A percentile compares a stretch with the other conserved stretches of the same genome.
Conservation (phyloP, 2,113 vertebrate species). For the Glaucidium brasilianum region DNA sequence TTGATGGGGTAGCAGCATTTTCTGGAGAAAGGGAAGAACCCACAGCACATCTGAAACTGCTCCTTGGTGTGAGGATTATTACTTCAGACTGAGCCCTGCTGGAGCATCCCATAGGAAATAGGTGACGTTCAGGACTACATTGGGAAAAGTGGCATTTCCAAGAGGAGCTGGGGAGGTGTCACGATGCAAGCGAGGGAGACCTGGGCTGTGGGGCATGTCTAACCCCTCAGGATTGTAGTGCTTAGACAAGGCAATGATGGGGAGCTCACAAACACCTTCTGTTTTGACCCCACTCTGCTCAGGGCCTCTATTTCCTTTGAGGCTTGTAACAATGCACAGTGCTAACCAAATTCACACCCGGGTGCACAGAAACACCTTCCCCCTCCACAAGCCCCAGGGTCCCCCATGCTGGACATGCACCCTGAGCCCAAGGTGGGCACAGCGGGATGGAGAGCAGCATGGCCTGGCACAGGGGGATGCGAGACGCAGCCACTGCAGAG, state of each 20-base stretch:
- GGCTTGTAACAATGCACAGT: not conserved
- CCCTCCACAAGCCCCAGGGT: fast-evolving
- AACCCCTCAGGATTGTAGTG: too few relatives aligned
- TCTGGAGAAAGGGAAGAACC: not conserved
- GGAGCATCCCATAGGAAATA: fast-evolving
- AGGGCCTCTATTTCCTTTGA: not conserved
- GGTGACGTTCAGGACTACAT: fast-evolving
- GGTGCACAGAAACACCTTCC: not conserved
- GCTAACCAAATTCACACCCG: not conserved
- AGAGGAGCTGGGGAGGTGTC: fast-evolving
- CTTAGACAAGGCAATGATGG: not conserved
- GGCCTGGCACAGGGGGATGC: not conserved
- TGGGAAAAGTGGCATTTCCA: not conserved
- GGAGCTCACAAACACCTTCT: not conserved
- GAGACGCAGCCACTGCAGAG: not conserved
- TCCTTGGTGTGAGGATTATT: fast-evolving
- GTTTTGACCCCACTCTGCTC: not conserved
- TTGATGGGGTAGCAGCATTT: not conserved
- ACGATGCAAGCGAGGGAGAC: fast-evolving
- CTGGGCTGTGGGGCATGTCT: too few relatives aligned
- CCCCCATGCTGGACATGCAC: fast-evolving
- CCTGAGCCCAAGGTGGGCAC: fast-evolving
- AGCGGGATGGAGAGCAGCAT: not conserved
- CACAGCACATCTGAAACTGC: fast-evolving
- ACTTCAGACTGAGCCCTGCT: fast-evolving